Conservation (phyloP, 2,797 vertebrate genomes). For the Sebastes trivittatus region DNA sequence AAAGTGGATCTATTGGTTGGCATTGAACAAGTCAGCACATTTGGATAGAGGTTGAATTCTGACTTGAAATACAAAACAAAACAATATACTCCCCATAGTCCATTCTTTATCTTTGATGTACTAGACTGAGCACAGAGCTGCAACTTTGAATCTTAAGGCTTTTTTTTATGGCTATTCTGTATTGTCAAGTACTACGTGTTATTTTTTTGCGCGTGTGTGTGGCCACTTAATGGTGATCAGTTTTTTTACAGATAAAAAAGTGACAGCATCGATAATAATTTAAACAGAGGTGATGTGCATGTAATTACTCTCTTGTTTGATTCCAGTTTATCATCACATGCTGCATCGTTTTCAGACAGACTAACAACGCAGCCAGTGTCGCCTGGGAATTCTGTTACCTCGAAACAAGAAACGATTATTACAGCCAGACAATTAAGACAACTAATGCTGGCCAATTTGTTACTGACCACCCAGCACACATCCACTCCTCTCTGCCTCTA, state of each 20-base stretch:
- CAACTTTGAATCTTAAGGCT: not conserved
- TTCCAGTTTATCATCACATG: not conserved
- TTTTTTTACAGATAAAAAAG: not conserved
- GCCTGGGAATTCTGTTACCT: not conserved
- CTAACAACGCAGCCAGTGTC: not conserved
- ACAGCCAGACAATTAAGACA: not conserved
- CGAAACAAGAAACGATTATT: not conserved
- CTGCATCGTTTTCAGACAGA: not conserved
- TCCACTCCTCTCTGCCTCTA: too few species aligned
- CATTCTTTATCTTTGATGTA: not conserved
- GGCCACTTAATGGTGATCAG: not conserved
- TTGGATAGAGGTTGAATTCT: not conserved
- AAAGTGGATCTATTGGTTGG: slow-evolving; percentile 2
- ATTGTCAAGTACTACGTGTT: not conserved
- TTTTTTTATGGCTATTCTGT: not conserved
- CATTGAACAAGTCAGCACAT: slow-evolving; percentile 4
- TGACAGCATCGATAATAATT: not conserved
- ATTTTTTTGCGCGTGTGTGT: not conserved
- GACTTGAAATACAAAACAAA: not conserved
- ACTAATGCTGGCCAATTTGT: not conserved
- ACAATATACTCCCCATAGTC: not conserved
- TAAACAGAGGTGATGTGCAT: not conserved
- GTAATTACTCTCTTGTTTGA: not conserved
- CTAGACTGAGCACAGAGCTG: not conserved
- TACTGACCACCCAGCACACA: not conserved